Base-by-base conservation (phyloP, 2,797 vertebrate species). In the Onychomys torridus region DNA sequence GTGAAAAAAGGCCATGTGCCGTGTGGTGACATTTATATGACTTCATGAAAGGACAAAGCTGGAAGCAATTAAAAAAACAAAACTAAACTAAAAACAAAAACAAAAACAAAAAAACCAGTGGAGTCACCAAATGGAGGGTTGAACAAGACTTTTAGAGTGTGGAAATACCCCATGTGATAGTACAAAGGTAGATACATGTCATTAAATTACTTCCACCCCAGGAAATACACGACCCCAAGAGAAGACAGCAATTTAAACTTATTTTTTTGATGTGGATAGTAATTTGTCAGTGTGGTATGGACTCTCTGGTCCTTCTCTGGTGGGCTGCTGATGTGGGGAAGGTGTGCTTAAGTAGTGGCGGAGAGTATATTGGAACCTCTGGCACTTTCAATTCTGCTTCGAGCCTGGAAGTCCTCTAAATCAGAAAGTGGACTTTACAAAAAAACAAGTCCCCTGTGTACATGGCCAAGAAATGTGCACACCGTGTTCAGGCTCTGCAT, bases 311-410 rank as follows among this genome's bases (percentile, higher is more conserved):
- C 21, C 55, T 13, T 5, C 46, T 46, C 21, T 32, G 75, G 43
- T 11, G 7, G 12, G 27, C 49, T 49, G 17, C 34, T 21, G 25
- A 34, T 11, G 21, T 23, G 8, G 19, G 6, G 14, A 27, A 32
- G 52, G 1, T 34, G 10, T 32, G 27, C 8, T 6, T 85, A 9
- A n/a, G 32, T 3, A 34, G 1, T 0, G 29, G n/a, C 0, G 0
- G 5, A 19, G 23, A 37, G 8, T 3, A 3, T n/a, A 5, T 25
- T 71, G 40, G 52, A 83, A 83, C 76, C 79, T 86, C n/a, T 75
- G n/a, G n/a, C 59, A 52, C 69, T 43, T 29, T 87, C 65, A 49
- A 32, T 61, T 83, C 91, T 83, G 34, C 77, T 69, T 32, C 69
- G 17, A 91, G n/a, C 9, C 61, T 43, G 40, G 71, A 77, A 9